These are phyloP conservation scores for Meriones psammophilus DNA, from an alignment of 2,797 vertebrate genomes.

Conservation along the genomic window DNA sequence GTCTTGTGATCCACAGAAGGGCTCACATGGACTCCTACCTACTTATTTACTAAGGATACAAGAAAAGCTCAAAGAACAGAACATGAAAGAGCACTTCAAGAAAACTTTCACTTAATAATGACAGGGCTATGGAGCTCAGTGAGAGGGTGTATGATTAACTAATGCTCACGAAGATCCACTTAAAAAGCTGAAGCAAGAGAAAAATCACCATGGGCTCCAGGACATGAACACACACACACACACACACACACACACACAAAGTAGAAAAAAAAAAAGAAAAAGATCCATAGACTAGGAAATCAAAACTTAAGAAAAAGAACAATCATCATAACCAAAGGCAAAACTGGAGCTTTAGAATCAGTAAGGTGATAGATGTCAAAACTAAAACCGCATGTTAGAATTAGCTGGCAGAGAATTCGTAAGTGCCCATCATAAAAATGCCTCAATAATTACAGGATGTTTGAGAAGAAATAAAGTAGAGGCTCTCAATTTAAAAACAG, in stretches of 20 bases:
- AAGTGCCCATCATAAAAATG: background rate
- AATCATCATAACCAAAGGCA: background rate
- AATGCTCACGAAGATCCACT: background rate
- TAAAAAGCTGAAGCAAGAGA: background rate
- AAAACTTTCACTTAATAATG: background rate
- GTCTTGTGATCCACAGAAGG: background rate
- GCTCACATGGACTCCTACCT: background rate
- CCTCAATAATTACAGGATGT: background rate
- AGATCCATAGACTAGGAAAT: background rate
- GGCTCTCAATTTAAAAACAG: background rate
- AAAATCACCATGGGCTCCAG: background rate
- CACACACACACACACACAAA: background rate
- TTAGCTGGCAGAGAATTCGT: background rate
- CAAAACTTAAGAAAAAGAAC: background rate
- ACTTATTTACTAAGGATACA: background rate
- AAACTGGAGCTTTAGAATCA: background rate
- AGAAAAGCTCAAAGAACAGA: background rate
- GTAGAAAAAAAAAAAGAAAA: background rate
- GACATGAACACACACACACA: background rate
- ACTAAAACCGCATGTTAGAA: constrained; percentile 13
- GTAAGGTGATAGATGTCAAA: background rate
- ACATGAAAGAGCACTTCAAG: background rate
- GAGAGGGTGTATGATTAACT: background rate
- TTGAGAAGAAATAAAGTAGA: background rate
- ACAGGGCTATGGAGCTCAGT: background rate